Evolutionary conservation across 2,113 vertebrate species (phyloP).

Genomic region (Tricholaema leucomelas): DNA sequence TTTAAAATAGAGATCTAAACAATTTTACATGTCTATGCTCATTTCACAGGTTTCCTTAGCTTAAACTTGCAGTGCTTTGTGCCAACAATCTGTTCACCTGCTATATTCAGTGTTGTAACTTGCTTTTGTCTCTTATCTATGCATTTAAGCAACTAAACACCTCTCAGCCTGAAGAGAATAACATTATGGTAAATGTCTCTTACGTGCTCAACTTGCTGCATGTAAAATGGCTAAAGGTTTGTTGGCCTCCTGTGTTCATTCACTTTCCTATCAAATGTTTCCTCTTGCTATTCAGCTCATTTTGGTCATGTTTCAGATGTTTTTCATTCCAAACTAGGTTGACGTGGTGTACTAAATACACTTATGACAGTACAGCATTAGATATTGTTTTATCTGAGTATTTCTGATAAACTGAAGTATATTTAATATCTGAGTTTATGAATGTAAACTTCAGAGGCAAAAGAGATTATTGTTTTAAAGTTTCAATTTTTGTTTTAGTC

Average conservation of each 20-base stretch:
- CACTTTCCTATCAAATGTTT: conserved; percentile 75
- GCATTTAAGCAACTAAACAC: conserved; percentile 82
- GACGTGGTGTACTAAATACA: neutral
- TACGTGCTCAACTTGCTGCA: conserved; percentile 90
- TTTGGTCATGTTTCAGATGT: neutral
- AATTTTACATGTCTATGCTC: neutral
- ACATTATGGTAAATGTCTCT: conserved; percentile 89
- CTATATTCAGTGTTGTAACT: conserved; percentile 69
- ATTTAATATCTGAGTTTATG: neutral
- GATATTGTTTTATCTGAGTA: neutral
- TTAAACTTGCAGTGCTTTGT: neutral
- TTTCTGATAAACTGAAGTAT: neutral
- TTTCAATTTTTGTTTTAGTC: neutral
- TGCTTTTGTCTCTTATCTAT: conserved; percentile 79
- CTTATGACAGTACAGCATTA: neutral
- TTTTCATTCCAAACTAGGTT: neutral
- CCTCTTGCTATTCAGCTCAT: conserved; percentile 76
- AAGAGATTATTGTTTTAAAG: neutral
- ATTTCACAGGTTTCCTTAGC: neutral
- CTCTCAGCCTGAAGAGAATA: conserved; percentile 82
- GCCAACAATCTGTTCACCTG: conserved; percentile 14
- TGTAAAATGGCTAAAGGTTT: conserved; percentile 92
- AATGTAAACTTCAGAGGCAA: neutral
- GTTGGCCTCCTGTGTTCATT: conserved; percentile 84
- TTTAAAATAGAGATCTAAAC: neutral